These are phyloP conservation scores for Lobophora halterata DNA, from an alignment of 2,888 invertebrate genomes.

Conservation along the genomic window DNA sequence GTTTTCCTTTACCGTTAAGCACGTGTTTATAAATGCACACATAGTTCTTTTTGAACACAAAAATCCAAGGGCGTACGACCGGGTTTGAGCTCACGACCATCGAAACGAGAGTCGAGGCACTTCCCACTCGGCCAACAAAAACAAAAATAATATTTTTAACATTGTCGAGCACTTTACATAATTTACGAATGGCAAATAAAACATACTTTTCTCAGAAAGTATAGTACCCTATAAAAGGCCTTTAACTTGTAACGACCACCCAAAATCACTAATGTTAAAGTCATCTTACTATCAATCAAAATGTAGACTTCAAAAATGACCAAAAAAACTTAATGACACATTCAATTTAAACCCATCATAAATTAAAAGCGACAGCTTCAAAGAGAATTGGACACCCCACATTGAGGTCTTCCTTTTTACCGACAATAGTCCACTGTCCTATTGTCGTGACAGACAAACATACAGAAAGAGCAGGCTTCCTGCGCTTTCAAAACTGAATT, in stretches of 20 bases:
- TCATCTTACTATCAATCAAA: constrained; percentile 16
- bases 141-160: too few relatives aligned
- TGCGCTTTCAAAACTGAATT: constrained; percentile 62
- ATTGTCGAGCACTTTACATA: too few relatives aligned
- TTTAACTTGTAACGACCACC: too few relatives aligned
- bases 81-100: too few relatives aligned
- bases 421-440: constrained; percentile 45
- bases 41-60: too few relatives aligned
- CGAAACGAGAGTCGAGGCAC: too few relatives aligned
- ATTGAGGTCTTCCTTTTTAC: constrained; percentile 37
- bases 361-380: constrained; percentile 38
- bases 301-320: constrained; percentile 10
- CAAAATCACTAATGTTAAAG: constrained; percentile 6
- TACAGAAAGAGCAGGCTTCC: constrained; percentile 64
- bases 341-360: constrained; percentile 34
- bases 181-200: too few relatives aligned
- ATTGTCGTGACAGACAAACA: constrained; percentile 62
- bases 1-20: too few relatives aligned
- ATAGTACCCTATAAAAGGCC: too few relatives aligned
- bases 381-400: constrained; percentile 44
- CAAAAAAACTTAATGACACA: constrained; percentile 27
- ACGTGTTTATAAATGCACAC: too few relatives aligned
- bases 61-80: too few relatives aligned
- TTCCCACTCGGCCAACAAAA: constrained; percentile 13
- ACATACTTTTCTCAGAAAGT: too few relatives aligned